Evolutionary conservation across 1,140 invertebrate species (phyloP).

Genomic region (Papilio dardanus): DNA sequence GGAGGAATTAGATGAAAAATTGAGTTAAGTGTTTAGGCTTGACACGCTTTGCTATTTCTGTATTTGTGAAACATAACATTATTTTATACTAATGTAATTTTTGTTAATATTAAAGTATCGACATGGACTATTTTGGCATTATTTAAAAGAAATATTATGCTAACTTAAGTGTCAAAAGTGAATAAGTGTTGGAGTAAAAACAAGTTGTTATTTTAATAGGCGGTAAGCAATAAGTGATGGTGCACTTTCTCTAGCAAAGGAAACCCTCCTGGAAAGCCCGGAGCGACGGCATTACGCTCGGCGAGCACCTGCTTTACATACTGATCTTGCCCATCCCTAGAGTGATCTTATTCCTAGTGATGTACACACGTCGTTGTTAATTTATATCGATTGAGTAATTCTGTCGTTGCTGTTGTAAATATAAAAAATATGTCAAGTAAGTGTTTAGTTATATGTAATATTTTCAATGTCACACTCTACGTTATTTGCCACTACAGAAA

Average conservation of each 20-base stretch:
- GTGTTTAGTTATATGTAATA: too few species aligned
- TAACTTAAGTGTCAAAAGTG: neutral
- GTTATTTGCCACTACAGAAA: too few species aligned
- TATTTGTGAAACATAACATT: neutral
- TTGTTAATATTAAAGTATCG: neutral
- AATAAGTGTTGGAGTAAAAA: neutral
- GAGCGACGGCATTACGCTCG: constrained; percentile 59
- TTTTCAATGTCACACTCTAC: too few species aligned
- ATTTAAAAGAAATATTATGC: neutral
- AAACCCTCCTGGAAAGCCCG: constrained; percentile 58
- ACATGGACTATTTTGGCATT: neutral
- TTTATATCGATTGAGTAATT: constrained; percentile 14
- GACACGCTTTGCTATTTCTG: neutral
- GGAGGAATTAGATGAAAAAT: neutral
- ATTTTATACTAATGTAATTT: neutral
- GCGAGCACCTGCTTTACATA: constrained; percentile 70
- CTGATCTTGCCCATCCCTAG: constrained; percentile 66
- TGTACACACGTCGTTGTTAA: neutral
- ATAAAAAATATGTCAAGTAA: neutral
- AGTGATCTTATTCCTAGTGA: constrained; percentile 68
- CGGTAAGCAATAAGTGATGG: neutral
- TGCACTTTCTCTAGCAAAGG: constrained; percentile 66
- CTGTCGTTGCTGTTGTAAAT: neutral
- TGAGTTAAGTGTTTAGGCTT: neutral
- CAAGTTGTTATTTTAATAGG: constrained; percentile 19